Percentiles rank a stretch among this genome's conserved stretches.
phyloP scores from a whole-genome alignment of 2,797 vertebrate species.

The Chaetophractus vellerosus region DNA sequence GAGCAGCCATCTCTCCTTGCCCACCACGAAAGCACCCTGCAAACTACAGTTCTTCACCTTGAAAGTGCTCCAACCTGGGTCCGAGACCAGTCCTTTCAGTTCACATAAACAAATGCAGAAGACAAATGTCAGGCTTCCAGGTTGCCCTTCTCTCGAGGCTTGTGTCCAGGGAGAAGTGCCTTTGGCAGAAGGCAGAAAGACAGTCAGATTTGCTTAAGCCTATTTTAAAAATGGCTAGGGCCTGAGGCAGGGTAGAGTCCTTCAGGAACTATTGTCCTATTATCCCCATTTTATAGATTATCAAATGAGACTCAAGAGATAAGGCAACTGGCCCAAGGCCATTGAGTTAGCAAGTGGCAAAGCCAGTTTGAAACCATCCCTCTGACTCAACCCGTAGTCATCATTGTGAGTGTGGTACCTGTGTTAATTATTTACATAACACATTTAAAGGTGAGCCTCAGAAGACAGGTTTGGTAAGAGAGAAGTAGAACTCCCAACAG shows the following conservation, averaged over 20 bases:
- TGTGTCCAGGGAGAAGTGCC: neutral
- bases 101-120: neutral
- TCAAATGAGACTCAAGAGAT: neutral
- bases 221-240: neutral
- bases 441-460: neutral
- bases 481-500: constrained; percentile 44
- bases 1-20: constrained; percentile 26
- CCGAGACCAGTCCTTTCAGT: neutral
- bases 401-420: neutral
- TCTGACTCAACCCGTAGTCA: neutral
- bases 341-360: neutral
- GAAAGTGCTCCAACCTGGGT: neutral
- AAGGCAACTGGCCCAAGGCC: neutral
- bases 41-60: neutral
- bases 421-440: constrained; percentile 17
- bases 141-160: neutral
- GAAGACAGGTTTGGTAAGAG: constrained; percentile 9
- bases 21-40: neutral
- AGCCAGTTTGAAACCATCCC: neutral
- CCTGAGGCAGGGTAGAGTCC: neutral
- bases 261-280: neutral
- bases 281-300: neutral
- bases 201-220: neutral
- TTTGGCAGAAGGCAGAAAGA: neutral
- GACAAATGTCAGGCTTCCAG: neutral